Conservation (phyloP, 2,113 vertebrate genomes). For the Hiodon tergisus region DNA sequence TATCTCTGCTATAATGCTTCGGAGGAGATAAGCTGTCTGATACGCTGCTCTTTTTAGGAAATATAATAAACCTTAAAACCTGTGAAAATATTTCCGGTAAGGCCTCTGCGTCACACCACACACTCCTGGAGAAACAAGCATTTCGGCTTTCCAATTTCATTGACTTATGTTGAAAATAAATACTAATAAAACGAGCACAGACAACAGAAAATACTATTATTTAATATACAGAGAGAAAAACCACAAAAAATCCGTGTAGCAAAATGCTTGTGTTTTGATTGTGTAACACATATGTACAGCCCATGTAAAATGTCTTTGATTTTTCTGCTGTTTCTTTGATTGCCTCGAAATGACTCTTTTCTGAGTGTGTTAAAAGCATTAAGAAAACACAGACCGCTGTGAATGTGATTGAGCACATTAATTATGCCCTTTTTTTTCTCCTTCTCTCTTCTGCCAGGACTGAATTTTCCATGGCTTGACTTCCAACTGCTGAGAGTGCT, state of each 20-base stretch:
- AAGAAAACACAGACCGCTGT: constrained; percentile 48
- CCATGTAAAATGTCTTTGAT: constrained; percentile 8
- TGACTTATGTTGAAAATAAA: constrained; percentile 4
- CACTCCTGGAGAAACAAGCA: not conserved
- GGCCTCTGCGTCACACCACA: not conserved
- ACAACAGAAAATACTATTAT: too few relatives aligned
- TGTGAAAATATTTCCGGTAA: not conserved
- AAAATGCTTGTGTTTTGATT: too few relatives aligned
- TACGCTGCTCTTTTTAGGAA: too few relatives aligned
- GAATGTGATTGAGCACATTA: constrained; percentile 61
- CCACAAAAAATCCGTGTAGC: too few relatives aligned
- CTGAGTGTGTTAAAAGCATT: constrained; percentile 58
- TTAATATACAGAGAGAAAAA: too few relatives aligned
- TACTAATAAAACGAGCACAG: too few relatives aligned
- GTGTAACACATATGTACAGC: too few relatives aligned
- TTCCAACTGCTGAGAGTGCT: constrained; percentile 70
- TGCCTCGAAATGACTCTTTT: constrained; percentile 25
- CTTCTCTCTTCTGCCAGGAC: constrained; percentile 29
- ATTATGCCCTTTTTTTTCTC: constrained; percentile 37
- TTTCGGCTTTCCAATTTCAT: not conserved
- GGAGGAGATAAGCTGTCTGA: too few relatives aligned
- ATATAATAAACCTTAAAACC: too few relatives aligned
- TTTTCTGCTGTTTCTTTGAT: constrained; percentile 21
- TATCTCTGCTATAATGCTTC: too few relatives aligned
- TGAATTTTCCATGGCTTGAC: constrained; percentile 66